These are phyloP conservation scores for Hypotaenidia philippensis DNA, from an alignment of 2,797 vertebrate genomes.

Conservation along the genomic window DNA sequence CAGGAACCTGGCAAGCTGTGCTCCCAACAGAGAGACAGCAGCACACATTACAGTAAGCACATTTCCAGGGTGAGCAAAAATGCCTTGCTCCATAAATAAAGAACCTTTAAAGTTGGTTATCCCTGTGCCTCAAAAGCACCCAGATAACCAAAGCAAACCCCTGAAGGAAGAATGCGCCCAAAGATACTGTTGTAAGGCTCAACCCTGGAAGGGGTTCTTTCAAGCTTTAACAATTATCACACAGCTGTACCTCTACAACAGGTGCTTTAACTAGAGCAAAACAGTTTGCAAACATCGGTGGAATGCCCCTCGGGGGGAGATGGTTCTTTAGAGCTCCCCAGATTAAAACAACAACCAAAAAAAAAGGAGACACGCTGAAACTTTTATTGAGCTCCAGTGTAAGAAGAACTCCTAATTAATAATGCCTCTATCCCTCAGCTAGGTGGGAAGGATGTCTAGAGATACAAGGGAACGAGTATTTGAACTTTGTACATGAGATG, in stretches of 20 bases:
- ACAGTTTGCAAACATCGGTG: slow-evolving; percentile 11
- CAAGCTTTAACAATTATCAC: slow-evolving; percentile 41
- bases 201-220: slow-evolving; percentile 50
- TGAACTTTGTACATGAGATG: background rate
- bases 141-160: background rate
- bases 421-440: background rate
- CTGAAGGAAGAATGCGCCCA: background rate
- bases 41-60: background rate
- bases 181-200: background rate
- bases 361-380: background rate
- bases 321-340: background rate
- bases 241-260: slow-evolving; percentile 62
- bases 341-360: background rate
- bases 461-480: background rate
- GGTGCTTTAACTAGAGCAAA: slow-evolving; percentile 51
- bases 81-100: background rate
- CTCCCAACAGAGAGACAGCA: background rate
- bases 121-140: background rate
- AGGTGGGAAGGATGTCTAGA: background rate
- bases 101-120: background rate
- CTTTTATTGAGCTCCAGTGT: background rate
- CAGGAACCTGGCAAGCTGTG: background rate
- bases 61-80: background rate
- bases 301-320: slow-evolving; percentile 36
- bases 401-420: background rate